These are phyloP conservation scores for Cisticola juncidis DNA, from an alignment of 2,113 vertebrate genomes.

Conservation along the genomic window DNA sequence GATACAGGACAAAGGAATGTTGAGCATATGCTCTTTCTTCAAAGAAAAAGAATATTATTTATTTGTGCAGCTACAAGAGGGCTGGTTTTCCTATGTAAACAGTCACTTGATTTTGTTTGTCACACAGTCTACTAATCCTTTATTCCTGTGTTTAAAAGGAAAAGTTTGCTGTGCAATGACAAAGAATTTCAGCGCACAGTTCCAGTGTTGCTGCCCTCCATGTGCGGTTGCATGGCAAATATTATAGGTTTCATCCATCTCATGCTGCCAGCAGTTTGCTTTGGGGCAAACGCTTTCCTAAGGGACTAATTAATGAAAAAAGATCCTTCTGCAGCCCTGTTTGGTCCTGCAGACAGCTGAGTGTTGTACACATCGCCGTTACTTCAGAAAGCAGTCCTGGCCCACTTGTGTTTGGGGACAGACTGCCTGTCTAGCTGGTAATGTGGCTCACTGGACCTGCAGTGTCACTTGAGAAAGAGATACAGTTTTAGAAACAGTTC, in stretches of 20 bases:
- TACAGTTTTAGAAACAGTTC: background rate
- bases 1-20: conserved; percentile 79
- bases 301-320: background rate
- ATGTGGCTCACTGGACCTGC: background rate
- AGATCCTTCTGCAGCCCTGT: background rate
- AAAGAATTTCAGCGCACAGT: background rate
- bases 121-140: conserved; percentile 57
- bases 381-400: background rate
- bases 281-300: conserved; percentile 6
- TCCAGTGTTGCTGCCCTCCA: background rate
- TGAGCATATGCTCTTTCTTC: conserved; percentile 71
- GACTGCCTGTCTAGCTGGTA: background rate
- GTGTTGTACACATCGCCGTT: accelerated
- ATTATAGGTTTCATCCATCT: conserved; percentile 18
- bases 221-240: background rate
- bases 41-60: conserved; percentile 66
- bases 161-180: background rate
- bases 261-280: conserved; percentile 12
- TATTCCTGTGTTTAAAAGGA: conserved; percentile 41
- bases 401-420: accelerated
- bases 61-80: conserved; percentile 71
- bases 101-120: conserved; percentile 65
- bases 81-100: conserved; percentile 69
- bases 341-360: background rate
- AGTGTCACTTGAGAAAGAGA: background rate